phyloP scores from a whole-genome alignment of 2,888 invertebrate genomes.

The Stratiomys singularior region DNA sequence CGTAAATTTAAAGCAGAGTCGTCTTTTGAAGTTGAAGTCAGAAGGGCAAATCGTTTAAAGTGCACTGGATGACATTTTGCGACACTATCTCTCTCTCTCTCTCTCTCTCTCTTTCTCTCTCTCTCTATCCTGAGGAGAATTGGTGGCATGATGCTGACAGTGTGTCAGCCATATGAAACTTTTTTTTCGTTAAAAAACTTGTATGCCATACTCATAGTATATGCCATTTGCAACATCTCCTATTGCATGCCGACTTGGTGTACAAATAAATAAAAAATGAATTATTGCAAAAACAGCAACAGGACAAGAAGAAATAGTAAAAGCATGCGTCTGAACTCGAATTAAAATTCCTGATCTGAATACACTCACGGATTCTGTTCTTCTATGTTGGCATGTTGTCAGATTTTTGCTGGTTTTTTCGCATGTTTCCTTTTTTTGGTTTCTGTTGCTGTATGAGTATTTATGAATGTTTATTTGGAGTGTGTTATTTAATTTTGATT shows the following conservation, averaged over 20 bases:
- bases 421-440: not conserved
- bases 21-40: not conserved
- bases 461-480: too few relatives aligned
- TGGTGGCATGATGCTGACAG: constrained; percentile 19
- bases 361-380: constrained; percentile 8
- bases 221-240: not conserved
- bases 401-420: constrained; percentile 11
- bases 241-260: not conserved
- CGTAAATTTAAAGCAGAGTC: not conserved
- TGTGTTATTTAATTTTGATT: constrained; percentile 34
- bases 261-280: not conserved
- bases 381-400: constrained; percentile 12
- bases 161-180: not conserved
- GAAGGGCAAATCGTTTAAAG: constrained; percentile 24
- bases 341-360: constrained; percentile 39
- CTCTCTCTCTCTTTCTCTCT: too few relatives aligned
- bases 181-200: not conserved
- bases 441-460: too few relatives aligned
- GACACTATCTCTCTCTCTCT: too few relatives aligned
- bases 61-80: not conserved
- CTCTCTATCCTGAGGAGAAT: not conserved
- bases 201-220: too few relatives aligned
- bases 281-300: constrained; percentile 10
- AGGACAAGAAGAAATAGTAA: not conserved
- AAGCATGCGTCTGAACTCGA: constrained; percentile 40